A percentile compares a stretch with the other conserved stretches of the same genome.
phyloP scores from a whole-genome alignment of 1,140 invertebrate genomes.

The Pseudoatta argentina region DNA sequence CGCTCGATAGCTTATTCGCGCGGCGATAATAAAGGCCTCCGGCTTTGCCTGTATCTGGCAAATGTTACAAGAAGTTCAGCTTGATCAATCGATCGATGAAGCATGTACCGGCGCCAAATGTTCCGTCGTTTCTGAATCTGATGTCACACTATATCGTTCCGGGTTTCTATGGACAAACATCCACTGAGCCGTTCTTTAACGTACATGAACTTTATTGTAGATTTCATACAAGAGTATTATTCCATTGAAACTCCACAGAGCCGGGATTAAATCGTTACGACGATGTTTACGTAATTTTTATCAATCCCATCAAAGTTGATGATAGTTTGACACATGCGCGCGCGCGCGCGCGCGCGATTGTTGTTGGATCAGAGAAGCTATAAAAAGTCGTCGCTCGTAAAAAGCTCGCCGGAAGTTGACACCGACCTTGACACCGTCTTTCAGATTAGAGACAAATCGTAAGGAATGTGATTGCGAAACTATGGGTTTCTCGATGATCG shows the following conservation, averaged over 20 bases:
- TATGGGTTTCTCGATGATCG: not conserved
- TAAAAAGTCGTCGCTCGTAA: not conserved
- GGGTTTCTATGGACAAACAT: not conserved
- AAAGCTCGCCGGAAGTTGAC: not conserved
- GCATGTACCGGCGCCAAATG: not conserved
- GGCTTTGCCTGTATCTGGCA: constrained; percentile 28
- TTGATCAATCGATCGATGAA: not conserved
- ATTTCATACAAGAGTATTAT: not conserved
- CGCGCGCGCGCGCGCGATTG: not conserved
- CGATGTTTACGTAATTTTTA: not conserved
- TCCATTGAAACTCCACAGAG: not conserved
- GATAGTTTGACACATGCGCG: not conserved
- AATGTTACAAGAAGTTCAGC: not conserved
- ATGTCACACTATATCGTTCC: not conserved
- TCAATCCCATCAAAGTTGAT: not conserved
- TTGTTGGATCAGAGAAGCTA: not conserved
- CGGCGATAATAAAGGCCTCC: constrained; percentile 59
- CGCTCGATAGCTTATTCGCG: constrained; percentile 61
- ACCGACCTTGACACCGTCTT: constrained; percentile 51
- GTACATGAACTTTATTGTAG: not conserved
- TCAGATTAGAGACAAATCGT: constrained; percentile 40
- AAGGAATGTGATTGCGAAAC: not conserved
- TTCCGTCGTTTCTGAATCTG: not conserved
- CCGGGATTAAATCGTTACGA: not conserved
- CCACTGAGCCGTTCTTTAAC: not conserved